Evolutionary conservation across 1,140 invertebrate species (phyloP).

Genomic region (Trinorchestia longiramus): DNA sequence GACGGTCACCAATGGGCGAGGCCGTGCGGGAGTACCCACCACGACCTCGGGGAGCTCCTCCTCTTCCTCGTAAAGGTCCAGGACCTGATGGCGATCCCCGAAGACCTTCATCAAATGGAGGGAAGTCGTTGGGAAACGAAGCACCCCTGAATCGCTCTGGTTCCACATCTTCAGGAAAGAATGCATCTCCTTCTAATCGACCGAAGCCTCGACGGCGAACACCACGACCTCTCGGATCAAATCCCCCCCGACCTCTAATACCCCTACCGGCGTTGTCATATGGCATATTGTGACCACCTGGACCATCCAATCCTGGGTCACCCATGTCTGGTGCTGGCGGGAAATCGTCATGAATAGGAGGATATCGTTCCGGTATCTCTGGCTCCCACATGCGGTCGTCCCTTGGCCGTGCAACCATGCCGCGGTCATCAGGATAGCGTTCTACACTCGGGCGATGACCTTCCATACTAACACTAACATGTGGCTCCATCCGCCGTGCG

Average conservation of each 20-base stretch:
- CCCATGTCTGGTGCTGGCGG: slow-evolving; percentile 3
- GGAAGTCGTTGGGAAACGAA: slow-evolving; percentile 68
- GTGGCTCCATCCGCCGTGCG: neutral
- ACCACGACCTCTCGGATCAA: slow-evolving; percentile 58
- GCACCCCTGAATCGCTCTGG: slow-evolving; percentile 41
- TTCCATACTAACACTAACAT: neutral
- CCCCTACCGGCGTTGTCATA: neutral
- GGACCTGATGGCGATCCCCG: slow-evolving; percentile 69
- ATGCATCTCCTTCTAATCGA: neutral
- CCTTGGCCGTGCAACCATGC: neutral
- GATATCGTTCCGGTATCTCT: slow-evolving; percentile 11
- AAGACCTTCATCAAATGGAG: slow-evolving; percentile 74
- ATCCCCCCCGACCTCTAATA: slow-evolving; percentile 56
- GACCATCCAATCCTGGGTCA: slow-evolving; percentile 58
- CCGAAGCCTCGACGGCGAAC: slow-evolving; percentile 54
- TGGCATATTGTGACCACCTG: neutral
- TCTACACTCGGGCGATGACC: neutral
- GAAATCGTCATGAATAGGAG: slow-evolving; percentile 4
- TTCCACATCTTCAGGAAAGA: neutral
- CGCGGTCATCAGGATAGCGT: neutral
- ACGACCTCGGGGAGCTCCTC: slow-evolving; percentile 45
- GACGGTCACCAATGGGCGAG: neutral
- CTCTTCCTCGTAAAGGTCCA: slow-evolving; percentile 69
- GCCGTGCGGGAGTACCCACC: neutral
- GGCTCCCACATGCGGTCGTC: slow-evolving; percentile 31